These are phyloP conservation scores for Epinotia brunnichana DNA, from an alignment of 2,888 invertebrate genomes.

Conservation along the genomic window DNA sequence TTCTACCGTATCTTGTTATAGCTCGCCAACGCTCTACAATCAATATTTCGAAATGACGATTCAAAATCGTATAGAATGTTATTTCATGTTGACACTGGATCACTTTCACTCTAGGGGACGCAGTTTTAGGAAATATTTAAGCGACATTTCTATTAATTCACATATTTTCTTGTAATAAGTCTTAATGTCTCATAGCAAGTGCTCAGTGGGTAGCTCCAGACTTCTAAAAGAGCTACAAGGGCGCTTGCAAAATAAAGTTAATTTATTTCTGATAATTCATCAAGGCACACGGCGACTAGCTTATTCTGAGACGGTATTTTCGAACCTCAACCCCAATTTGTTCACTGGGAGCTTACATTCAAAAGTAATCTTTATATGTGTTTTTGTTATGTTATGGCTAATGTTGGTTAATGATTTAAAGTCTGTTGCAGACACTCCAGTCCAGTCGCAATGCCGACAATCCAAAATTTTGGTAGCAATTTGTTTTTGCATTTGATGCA, in stretches of 20 bases:
- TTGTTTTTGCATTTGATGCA: slow-evolving; percentile 32
- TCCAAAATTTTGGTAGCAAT: neutral
- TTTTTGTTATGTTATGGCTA: slow-evolving; percentile 1
- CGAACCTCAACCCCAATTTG: neutral
- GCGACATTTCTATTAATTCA: neutral
- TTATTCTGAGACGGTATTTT: neutral
- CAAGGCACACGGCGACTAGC: neutral
- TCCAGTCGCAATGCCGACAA: neutral
- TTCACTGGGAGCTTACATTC: slow-evolving; percentile 4
- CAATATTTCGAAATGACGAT: too few species aligned
- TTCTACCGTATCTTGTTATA: too few species aligned
- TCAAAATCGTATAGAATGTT: too few species aligned
- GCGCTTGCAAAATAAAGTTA: too few species aligned
- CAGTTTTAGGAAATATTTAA: neutral
- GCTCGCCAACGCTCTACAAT: too few species aligned
- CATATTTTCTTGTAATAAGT: neutral
- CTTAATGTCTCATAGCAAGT: neutral
- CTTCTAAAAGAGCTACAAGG: too few species aligned
- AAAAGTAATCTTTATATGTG: neutral
- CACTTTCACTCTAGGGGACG: neutral
- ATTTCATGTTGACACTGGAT: neutral
- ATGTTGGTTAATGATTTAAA: slow-evolving; percentile 8
- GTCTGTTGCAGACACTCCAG: slow-evolving; percentile 2
- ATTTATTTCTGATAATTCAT: neutral
- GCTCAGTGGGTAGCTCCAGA: too few species aligned